A percentile compares a stretch with the other conserved stretches of the same genome.
Evolutionary conservation across 2,888 invertebrate genomes (phyloP).

Genomic region (Leucophenga maculata): DNA sequence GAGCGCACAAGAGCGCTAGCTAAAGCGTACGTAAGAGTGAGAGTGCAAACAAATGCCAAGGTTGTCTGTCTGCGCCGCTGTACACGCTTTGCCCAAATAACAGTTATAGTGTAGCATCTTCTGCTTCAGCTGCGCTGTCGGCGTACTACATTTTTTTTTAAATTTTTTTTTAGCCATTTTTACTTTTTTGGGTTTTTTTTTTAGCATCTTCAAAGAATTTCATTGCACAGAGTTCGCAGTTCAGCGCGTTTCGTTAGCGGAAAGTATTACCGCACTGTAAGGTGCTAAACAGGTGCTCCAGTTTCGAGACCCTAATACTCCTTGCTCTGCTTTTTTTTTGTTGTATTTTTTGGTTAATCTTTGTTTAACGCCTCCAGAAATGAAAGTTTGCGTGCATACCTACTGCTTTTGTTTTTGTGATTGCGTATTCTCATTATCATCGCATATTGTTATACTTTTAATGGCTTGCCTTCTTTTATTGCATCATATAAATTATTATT

Average conservation of each 20-base stretch:
- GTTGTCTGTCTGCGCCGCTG: slow-evolving; percentile 16
- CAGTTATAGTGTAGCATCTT: too few species aligned
- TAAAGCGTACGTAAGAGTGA: neutral
- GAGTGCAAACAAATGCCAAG: slow-evolving; percentile 12
- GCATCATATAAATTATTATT: slow-evolving; percentile 53
- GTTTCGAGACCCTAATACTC: too few species aligned
- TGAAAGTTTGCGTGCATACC: neutral
- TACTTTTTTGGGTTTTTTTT: neutral
- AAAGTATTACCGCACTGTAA: neutral
- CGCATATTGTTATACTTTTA: slow-evolving; percentile 48
- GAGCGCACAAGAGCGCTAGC: neutral
- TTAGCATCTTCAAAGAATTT: too few species aligned
- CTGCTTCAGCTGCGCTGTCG: neutral
- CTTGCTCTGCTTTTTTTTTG: too few species aligned
- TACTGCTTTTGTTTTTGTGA: neutral
- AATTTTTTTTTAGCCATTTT: neutral
- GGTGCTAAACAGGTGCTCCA: slow-evolving; percentile 9
- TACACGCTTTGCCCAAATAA: neutral
- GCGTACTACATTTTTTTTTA: neutral
- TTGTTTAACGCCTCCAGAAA: neutral
- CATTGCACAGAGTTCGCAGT: neutral
- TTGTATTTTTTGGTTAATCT: neutral
- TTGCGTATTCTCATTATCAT: slow-evolving; percentile 60
- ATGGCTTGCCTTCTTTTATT: slow-evolving; percentile 38
- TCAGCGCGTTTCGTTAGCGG: neutral